Conservation (phyloP, 2,888 invertebrate genomes). For the Heliconius aoede region DNA sequence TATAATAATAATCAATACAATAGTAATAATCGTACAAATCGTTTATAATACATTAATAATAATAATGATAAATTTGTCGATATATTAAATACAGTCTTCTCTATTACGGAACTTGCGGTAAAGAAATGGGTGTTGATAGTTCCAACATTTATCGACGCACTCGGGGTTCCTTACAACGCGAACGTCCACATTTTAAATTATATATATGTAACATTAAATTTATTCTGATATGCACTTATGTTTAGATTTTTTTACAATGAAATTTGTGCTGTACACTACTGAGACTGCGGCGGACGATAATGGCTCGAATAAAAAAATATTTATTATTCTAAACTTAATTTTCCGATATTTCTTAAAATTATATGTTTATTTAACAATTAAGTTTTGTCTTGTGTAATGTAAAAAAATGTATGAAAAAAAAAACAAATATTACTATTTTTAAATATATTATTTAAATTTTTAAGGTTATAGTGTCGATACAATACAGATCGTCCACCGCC, state of each 20-base stretch:
- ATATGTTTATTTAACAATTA: not conserved
- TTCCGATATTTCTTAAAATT: too few species aligned
- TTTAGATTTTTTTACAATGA: conserved; percentile 74
- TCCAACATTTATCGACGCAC: conserved; percentile 28
- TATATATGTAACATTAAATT: conserved; percentile 75
- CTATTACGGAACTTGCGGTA: conserved; percentile 44
- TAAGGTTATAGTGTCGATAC: not conserved
- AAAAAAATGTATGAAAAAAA: not conserved
- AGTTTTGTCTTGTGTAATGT: not conserved
- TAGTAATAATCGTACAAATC: conserved; percentile 26
- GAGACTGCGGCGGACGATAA: conserved; percentile 39
- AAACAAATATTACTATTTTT: not conserved
- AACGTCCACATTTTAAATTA: conserved; percentile 64
- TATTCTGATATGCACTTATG: conserved; percentile 82
- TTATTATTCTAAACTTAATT: too few species aligned
- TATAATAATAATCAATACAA: not conserved
- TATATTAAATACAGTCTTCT: conserved; percentile 49
- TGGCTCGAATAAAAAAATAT: not conserved
- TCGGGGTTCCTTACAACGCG: conserved; percentile 45
- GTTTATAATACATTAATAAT: conserved; percentile 24
- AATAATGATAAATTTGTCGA: conserved; percentile 42
- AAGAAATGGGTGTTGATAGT: conserved; percentile 30
- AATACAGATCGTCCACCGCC: conserved; percentile 59
- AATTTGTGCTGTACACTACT: conserved; percentile 80
- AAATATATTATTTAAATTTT: not conserved